phyloP scores from a whole-genome alignment of 2,888 invertebrate genomes.

The Parthenolecanium corni region DNA sequence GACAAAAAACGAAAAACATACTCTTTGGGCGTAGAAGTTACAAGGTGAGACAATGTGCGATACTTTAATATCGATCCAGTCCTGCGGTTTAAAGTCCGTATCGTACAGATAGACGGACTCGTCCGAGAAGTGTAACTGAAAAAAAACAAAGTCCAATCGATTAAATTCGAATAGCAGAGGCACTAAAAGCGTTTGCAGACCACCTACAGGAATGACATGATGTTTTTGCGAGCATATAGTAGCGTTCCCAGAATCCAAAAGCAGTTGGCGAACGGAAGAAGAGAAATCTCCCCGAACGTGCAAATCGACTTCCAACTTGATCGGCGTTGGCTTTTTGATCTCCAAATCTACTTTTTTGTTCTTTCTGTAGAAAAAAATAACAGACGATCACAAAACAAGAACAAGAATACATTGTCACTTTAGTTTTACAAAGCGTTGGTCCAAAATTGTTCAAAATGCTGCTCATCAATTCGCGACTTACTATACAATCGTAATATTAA shows the following conservation, averaged over 20 bases:
- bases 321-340: neutral
- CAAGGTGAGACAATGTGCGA: neutral
- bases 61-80: neutral
- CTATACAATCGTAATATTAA: too few relatives aligned
- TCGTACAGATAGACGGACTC: neutral
- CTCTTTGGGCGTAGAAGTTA: constrained; percentile 9
- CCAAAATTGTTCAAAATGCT: too few relatives aligned
- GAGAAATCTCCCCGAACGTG: neutral
- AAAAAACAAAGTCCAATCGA: neutral
- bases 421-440: too few relatives aligned
- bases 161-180: neutral
- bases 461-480: too few relatives aligned
- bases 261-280: neutral
- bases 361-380: neutral
- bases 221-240: neutral
- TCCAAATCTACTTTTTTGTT: neutral
- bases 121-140: neutral
- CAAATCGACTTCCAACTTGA: neutral
- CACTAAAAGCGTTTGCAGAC: neutral
- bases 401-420: too few relatives aligned
- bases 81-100: neutral
- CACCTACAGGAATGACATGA: neutral
- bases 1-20: neutral
- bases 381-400: neutral
- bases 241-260: neutral